These are phyloP conservation scores for Drosophila meridionalis DNA, from an alignment of 2,888 invertebrate genomes.

Conservation along the genomic window DNA sequence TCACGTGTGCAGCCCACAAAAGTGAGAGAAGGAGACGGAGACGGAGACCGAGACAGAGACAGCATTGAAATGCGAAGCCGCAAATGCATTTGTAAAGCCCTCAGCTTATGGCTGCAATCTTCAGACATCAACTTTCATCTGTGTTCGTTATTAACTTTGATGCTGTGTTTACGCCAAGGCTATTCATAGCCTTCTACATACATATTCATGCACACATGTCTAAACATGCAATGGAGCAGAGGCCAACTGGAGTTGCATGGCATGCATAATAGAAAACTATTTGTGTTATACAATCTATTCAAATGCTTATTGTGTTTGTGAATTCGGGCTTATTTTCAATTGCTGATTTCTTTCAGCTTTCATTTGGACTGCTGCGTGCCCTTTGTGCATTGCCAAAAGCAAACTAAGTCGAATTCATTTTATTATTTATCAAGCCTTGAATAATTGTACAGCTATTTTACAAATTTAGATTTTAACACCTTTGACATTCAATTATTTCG, in stretches of 20 bases:
- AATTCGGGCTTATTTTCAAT: constrained; percentile 7
- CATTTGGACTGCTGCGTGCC: background rate
- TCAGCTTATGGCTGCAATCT: constrained; percentile 13
- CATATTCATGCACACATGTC: background rate
- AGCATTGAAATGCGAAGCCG: constrained; percentile 7
- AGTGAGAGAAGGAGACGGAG: background rate
- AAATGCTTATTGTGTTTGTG: constrained; percentile 30
- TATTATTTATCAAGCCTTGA: background rate
- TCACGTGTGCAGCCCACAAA: background rate
- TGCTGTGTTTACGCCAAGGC: constrained; percentile 11
- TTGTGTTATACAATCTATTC: background rate
- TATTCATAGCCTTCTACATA: background rate
- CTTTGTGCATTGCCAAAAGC: constrained; percentile 11
- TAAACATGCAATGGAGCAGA: background rate
- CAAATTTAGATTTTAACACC: background rate
- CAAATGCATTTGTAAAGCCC: constrained; percentile 15
- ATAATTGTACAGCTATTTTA: background rate
- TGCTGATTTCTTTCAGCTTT: background rate
- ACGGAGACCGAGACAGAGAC: background rate
- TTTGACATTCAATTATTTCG: background rate
- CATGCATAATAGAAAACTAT: constrained; percentile 5
- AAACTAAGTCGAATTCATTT: background rate
- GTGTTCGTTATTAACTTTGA: constrained; percentile 12
- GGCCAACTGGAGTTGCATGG: background rate
- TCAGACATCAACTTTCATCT: constrained; percentile 8